Evolutionary conservation across 92 coral and sea anemone species (phyloP), one percentile per base, ranked within the genome.

Genomic region (Umimayanthus kanabou): DNA sequence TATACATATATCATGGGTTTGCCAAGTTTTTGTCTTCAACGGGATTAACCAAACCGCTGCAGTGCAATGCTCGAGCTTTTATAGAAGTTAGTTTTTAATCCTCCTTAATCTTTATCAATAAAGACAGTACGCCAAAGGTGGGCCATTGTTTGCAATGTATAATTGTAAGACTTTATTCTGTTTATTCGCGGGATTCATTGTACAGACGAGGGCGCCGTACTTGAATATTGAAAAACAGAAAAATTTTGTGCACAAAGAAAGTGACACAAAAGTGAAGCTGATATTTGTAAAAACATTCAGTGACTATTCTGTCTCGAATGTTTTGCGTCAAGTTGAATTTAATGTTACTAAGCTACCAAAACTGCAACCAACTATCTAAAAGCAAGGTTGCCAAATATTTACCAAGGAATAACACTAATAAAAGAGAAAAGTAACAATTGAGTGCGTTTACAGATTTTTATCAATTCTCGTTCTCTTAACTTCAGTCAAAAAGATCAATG

Each of bases 361-460:
- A 42, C 67, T 45, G 65, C 78, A 67, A 28, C 40, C n/a, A 83
- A 83, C 87, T 69, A 83, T 83, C 87, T 29, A 25, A 83, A 15
- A 83, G 76, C 87, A 83, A 25, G 87, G 77, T 83, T 83, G 40
- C 61, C 58, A 83, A 83, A 83, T 83, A 83, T 83, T 83, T 83
- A 28, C 66, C 58, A 16, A 83, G 66, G 70, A 42, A 83, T 70
- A 83, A 83, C 87, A 69, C 87, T 83, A 45, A 83, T 83, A 83
- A 83, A 83, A 82, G 26, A 18, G 40, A 83, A 83, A 70, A 83
- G 79, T 83, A 83, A 64, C 87, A 83, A 83, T 83, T 57, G 65
- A 83, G 77, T 40, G 29, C 86, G 77, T 82, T 82, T 67, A 70
- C 77, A 82, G 66, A 70, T 70, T 69, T 83, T 70, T 65, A 65